A percentile compares a stretch with the other conserved stretches of the same genome.
Conservation (phyloP, 2,888 invertebrate species). For the Opisthograptis luteolata region DNA sequence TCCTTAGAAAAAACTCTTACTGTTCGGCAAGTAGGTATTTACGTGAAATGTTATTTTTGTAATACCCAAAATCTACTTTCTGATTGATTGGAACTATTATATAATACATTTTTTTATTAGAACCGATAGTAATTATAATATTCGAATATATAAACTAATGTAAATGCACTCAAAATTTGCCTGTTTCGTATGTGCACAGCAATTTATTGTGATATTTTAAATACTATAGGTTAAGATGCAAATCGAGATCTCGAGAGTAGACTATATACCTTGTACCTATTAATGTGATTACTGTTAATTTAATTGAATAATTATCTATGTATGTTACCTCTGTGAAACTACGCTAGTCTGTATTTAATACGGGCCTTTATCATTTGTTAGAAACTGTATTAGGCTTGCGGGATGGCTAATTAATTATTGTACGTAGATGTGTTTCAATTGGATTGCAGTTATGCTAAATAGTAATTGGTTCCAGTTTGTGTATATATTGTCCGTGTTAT, state of each 20-base stretch:
- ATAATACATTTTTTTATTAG: no score
- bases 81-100: neutral
- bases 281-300: conserved; percentile 73
- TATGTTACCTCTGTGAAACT: conserved; percentile 50
- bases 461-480: conserved; percentile 18
- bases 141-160: conserved; percentile 67
- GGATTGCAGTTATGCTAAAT: conserved; percentile 40
- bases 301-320: conserved; percentile 54
- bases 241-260: conserved; percentile 75
- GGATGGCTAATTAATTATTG: conserved; percentile 47
- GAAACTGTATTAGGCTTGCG: conserved; percentile 53
- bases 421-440: conserved; percentile 40
- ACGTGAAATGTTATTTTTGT: neutral
- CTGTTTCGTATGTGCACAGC: conserved; percentile 84
- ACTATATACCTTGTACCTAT: conserved; percentile 78
- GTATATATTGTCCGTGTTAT: conserved; percentile 27
- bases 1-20: neutral
- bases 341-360: conserved; percentile 65
- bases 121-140: conserved; percentile 60
- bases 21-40: neutral
- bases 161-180: conserved; percentile 84
- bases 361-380: conserved; percentile 52
- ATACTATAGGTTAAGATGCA: conserved; percentile 80
- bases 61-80: neutral
- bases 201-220: conserved; percentile 85